Conservation (phyloP, 2,113 vertebrate species). For the Elachura formosa region DNA sequence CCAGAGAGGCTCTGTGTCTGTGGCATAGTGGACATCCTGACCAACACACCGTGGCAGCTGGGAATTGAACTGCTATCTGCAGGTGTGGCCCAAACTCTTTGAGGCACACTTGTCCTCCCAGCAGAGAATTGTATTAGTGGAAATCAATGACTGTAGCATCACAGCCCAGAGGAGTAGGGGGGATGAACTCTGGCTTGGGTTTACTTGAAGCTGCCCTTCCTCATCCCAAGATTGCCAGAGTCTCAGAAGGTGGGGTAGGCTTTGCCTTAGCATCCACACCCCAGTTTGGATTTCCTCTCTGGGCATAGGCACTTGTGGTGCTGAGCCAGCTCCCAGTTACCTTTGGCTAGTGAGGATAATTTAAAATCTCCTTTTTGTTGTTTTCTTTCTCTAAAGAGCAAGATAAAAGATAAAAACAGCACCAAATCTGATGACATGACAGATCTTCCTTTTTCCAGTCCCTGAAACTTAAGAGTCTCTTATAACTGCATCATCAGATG, state of each 20-base stretch:
- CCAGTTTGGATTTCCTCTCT: background rate
- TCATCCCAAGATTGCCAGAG: accelerated
- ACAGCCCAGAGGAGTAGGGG: background rate
- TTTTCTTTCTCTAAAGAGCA: background rate
- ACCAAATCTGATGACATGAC: background rate
- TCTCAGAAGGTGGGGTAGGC: background rate
- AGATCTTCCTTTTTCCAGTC: background rate
- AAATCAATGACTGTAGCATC: background rate
- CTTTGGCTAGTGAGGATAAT: background rate
- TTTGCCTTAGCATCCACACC: background rate
- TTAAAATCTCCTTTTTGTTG: background rate
- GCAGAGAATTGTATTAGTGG: background rate
- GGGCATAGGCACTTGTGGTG: accelerated
- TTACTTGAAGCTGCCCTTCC: background rate
- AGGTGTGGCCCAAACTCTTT: background rate
- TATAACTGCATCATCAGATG: background rate
- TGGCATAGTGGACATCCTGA: background rate
- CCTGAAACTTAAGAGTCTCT: background rate
- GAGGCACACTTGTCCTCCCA: background rate
- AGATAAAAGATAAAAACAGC: background rate
- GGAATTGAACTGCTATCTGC: accelerated
- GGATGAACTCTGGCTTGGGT: background rate
- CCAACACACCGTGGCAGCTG: background rate
- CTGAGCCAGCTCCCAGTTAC: background rate
- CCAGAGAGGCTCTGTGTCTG: background rate